A percentile compares a stretch with the other conserved stretches of the same genome.
Evolutionary conservation across 2,888 invertebrate species (phyloP).

Genomic region (Agrotis segetum): DNA sequence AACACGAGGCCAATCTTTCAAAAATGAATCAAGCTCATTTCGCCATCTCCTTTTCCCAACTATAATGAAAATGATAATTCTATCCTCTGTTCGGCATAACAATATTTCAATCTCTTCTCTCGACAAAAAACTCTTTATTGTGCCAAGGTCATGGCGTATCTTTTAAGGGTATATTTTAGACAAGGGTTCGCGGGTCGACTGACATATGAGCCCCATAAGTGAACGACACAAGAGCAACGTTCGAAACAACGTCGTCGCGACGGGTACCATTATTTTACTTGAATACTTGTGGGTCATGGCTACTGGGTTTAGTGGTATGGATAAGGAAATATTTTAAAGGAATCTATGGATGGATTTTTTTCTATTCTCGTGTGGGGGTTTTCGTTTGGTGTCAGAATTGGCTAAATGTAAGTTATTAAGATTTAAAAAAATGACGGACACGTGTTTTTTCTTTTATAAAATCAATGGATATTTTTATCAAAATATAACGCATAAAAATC

Average conservation of each 20-base stretch:
- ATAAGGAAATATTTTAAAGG: background rate
- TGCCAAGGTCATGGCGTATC: conserved; percentile 25
- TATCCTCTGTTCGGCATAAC: background rate
- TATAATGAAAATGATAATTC: no score
- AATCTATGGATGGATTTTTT: background rate
- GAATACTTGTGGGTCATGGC: conserved; percentile 18
- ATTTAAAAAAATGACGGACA: no score
- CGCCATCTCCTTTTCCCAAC: no score
- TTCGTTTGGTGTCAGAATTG: no score
- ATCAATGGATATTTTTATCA: no score
- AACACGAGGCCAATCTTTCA: no score
- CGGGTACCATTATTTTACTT: conserved; percentile 2
- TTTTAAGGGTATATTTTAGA: conserved; percentile 27
- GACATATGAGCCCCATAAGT: conserved; percentile 29
- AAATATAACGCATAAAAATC: no score
- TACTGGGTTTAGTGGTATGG: background rate
- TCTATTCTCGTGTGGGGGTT: no score
- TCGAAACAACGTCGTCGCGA: conserved; percentile 1
- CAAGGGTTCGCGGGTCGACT: conserved; percentile 40
- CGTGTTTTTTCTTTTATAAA: no score
- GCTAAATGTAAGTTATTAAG: no score
- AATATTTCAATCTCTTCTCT: conserved; percentile 20
- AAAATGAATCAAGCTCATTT: no score
- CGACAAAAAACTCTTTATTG: conserved; percentile 12
- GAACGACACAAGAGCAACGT: conserved; percentile 29